These are phyloP conservation scores for Dermatemys mawii DNA, from an alignment of 2,113 vertebrate species.

Conservation along the genomic window DNA sequence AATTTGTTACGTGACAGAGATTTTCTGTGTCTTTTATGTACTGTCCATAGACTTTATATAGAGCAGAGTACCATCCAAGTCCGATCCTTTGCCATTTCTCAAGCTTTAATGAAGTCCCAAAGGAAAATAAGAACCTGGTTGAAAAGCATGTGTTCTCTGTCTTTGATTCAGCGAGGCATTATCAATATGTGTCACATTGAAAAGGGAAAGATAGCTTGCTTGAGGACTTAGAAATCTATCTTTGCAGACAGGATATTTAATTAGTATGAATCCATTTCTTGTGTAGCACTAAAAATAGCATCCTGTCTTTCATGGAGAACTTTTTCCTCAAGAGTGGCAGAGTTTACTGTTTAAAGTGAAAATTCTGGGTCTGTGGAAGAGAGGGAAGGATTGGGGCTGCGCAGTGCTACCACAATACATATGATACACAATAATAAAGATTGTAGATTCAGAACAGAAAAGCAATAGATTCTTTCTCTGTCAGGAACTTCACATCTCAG, in stretches of 20 bases:
- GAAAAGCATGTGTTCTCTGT: not conserved
- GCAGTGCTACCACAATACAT: rapidly evolving
- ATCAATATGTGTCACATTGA: not conserved
- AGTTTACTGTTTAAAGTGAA: not conserved
- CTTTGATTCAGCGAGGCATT: not conserved
- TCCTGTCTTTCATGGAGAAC: not conserved
- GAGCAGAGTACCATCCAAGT: not conserved
- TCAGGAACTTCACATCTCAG: not conserved
- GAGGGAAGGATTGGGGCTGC: not conserved
- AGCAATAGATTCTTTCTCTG: not conserved
- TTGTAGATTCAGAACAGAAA: not conserved
- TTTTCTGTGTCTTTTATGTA: not conserved
- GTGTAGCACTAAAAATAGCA: not conserved
- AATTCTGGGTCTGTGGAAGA: not conserved
- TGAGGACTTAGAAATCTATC: not conserved
- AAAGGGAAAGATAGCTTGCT: not conserved
- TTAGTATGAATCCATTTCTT: not conserved
- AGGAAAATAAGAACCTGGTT: slow-evolving; percentile 28
- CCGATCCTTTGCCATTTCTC: not conserved
- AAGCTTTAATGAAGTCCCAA: slow-evolving; percentile 48
- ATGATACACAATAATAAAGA: not conserved
- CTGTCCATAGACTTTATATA: not conserved
- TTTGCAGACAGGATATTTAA: not conserved
- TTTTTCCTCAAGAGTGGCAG: not conserved
- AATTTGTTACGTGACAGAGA: not conserved